Conservation (phyloP, 2,113 vertebrate species). For the Pachyramphus minor region DNA sequence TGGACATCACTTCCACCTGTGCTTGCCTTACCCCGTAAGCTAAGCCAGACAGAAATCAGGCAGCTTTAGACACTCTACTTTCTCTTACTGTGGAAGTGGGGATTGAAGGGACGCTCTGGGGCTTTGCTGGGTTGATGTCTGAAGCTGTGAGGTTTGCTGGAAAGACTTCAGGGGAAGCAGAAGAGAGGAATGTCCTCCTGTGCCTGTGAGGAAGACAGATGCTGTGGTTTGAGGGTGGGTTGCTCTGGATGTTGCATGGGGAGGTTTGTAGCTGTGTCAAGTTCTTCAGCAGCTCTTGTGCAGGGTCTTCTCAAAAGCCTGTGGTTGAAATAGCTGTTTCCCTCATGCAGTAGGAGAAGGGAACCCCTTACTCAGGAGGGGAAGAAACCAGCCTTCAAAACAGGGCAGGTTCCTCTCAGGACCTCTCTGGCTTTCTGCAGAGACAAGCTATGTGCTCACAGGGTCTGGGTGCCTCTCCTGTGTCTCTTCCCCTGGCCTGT, state of each 20-base stretch:
- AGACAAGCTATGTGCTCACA: background rate
- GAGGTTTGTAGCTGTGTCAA: background rate
- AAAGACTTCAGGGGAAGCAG: background rate
- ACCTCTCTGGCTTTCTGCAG: background rate
- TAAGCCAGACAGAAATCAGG: no score
- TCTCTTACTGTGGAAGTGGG: accelerated
- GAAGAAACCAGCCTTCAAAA: background rate
- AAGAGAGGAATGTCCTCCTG: background rate
- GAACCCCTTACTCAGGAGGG: background rate
- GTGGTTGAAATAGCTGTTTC: background rate
- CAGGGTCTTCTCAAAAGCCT: background rate
- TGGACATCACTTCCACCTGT: no score
- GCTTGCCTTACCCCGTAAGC: no score
- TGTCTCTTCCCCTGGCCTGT: background rate
- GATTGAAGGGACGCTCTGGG: background rate
- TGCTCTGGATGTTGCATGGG: background rate
- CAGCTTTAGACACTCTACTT: no score
- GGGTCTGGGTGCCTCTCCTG: background rate
- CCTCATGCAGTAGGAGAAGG: background rate
- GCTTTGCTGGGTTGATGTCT: background rate
- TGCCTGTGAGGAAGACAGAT: background rate
- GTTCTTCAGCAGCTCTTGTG: no score
- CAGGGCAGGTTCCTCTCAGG: background rate
- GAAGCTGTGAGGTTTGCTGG: background rate
- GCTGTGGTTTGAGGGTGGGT: background rate